These are phyloP conservation scores for Periparus ater DNA, from an alignment of 2,797 vertebrate species.

Conservation along the genomic window DNA sequence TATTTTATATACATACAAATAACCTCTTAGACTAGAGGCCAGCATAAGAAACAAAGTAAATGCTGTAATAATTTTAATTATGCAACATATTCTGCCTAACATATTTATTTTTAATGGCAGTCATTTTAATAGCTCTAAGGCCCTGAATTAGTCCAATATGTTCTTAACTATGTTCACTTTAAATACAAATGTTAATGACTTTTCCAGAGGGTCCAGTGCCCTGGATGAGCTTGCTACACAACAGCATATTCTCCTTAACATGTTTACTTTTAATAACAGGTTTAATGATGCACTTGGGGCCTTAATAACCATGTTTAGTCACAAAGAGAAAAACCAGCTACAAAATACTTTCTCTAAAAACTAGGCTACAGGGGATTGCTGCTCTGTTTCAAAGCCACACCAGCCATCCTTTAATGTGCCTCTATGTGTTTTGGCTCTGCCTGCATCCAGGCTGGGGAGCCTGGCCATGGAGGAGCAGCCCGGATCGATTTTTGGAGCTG, in stretches of 20 bases:
- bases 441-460: background rate
- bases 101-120: slow-evolving; percentile 62
- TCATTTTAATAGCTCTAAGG: slow-evolving; percentile 64
- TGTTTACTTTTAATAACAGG: slow-evolving; percentile 60
- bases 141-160: slow-evolving; percentile 63
- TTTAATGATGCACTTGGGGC: slow-evolving; percentile 58
- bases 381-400: background rate
- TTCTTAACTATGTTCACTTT: slow-evolving; percentile 50
- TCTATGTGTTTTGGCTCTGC: background rate
- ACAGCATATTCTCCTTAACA: background rate
- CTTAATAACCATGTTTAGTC: slow-evolving; percentile 55
- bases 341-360: slow-evolving; percentile 59
- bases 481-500: background rate
- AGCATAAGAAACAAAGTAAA: slow-evolving; percentile 11
- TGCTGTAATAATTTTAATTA: slow-evolving; percentile 55
- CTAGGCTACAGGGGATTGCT: slow-evolving; percentile 56
- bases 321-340: slow-evolving; percentile 63
- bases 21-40: background rate
- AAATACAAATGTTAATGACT: slow-evolving; percentile 59
- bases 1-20: background rate
- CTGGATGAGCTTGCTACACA: slow-evolving; percentile 5
- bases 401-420: background rate
- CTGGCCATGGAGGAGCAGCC: accelerated
- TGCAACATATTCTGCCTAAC: slow-evolving; percentile 33
- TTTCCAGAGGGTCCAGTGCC: slow-evolving; percentile 52